Base-by-base conservation (phyloP, 2,797 vertebrate genomes). In the Emydoidea blandingii region DNA sequence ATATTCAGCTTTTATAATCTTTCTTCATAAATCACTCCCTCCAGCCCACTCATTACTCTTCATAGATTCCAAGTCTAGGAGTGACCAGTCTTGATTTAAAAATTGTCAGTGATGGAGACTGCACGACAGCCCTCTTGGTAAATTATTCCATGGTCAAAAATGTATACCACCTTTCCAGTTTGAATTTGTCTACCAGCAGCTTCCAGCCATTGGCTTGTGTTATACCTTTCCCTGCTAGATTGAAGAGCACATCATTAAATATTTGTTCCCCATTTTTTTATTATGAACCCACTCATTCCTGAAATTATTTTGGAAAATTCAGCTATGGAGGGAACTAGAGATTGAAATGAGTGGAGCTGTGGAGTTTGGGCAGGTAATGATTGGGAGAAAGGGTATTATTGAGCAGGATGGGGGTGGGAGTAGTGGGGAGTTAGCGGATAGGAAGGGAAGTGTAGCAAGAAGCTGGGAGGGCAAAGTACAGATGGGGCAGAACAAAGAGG, bases 1-100 rank as follows among this genome's bases (percentile, higher is more conserved):
- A 81, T 44, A 93, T 44, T 65, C 81, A 91, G 37, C 37, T 82
- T 83, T 89, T 91, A 11, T 91, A 62, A 72, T 84, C 68, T 79
- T 94, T 54, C 27, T 81, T 15, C 25, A 27, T 11, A 41, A 81
- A 56, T 81, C 53, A 57, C 25, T 88, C 87, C 31, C 19, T 41
- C 44, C 8, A 54, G 53, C 53, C 53, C 53, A 54, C 53, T 54
- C 21, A 23, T 54, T 54, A 54, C 53, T 53, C 52, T 53, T 53
- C 52, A 19, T 53, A 54, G 53, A 54, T 54, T 54, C 53, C 21
- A 54, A 54, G 53, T 54, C 53, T 54, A 54, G 53, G 53, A 54
- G 53, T 8, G 4, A 54, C 53, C 59, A 62, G 31, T 62, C 59
- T 54, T 54, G 6, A 62, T 62, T 62, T 34, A 62, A 62, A 62